Evolutionary conservation across 2,888 invertebrate species (phyloP).

Genomic region (Norana najaformis): DNA sequence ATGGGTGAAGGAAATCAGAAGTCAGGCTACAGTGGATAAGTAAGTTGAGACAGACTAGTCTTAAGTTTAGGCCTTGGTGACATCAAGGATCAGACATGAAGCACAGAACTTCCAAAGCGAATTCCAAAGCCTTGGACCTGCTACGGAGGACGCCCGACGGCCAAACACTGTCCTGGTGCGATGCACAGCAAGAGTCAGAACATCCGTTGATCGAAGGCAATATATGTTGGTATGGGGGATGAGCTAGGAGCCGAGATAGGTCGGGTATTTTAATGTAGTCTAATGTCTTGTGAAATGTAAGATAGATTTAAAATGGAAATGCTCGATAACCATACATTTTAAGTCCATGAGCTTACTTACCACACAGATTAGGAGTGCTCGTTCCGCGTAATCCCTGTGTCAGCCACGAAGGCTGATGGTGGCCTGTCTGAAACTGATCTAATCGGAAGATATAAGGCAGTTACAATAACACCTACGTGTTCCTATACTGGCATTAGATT

Average conservation of each 20-base stretch:
- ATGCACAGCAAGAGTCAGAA: background rate
- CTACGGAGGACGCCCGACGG: background rate
- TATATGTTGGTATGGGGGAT: background rate
- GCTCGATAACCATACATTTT: too few relatives aligned
- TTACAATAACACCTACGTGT: too few relatives aligned
- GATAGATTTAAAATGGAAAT: background rate
- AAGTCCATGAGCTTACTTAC: too few relatives aligned
- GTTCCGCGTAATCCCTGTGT: too few relatives aligned
- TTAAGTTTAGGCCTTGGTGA: background rate
- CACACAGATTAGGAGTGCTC: too few relatives aligned
- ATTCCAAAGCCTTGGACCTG: too few relatives aligned
- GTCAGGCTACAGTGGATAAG: background rate
- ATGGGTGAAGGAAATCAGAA: background rate
- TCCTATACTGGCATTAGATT: too few relatives aligned
- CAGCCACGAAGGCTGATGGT: too few relatives aligned
- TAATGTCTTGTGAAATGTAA: background rate
- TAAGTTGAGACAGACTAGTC: background rate
- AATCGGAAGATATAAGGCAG: too few relatives aligned
- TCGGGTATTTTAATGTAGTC: background rate
- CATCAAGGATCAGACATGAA: background rate
- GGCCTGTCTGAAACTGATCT: too few relatives aligned
- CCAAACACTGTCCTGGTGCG: background rate
- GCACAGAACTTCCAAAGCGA: background rate
- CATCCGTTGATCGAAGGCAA: background rate
- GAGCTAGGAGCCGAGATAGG: background rate